phyloP scores from a whole-genome alignment of 2,113 vertebrate species.

The Syngnathus scovelli region DNA sequence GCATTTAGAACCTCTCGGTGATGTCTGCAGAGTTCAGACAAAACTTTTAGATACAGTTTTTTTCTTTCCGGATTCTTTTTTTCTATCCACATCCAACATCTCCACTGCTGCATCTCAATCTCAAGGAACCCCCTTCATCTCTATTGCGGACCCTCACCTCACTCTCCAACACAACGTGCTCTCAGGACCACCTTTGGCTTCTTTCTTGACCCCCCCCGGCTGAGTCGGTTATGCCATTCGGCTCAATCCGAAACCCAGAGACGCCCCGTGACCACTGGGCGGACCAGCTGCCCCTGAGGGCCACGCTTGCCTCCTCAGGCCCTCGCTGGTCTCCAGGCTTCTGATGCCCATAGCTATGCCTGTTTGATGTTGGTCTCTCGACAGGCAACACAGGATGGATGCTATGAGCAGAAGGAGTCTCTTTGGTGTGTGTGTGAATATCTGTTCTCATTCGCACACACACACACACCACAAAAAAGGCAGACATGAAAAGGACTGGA shows the following conservation, averaged over 20 bases:
- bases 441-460: slow-evolving; percentile 37
- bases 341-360: slow-evolving; percentile 62
- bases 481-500: slow-evolving; percentile 64
- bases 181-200: slow-evolving; percentile 39
- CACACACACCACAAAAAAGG: slow-evolving; percentile 43
- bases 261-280: slow-evolving; percentile 13
- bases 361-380: slow-evolving; percentile 66
- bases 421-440: background rate
- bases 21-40: slow-evolving; percentile 6
- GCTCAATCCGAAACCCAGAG: background rate
- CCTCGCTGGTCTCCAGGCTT: slow-evolving; percentile 52
- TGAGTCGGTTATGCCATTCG: slow-evolving; percentile 3
- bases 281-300: slow-evolving; percentile 8
- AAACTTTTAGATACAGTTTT: slow-evolving; percentile 12
- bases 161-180: slow-evolving; percentile 20
- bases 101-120: slow-evolving; percentile 13
- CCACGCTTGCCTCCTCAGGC: slow-evolving; percentile 12
- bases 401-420: background rate
- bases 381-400: slow-evolving; percentile 57
- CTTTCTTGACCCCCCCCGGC: slow-evolving; percentile 23
- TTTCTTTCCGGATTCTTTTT: slow-evolving; percentile 1
- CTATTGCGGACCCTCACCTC: slow-evolving; percentile 31
- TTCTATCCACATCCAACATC: slow-evolving; percentile 16
- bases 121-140: slow-evolving; percentile 32
- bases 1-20: slow-evolving; percentile 8